These are phyloP conservation scores for Philonicus albiceps DNA, from an alignment of 2,888 invertebrate genomes.

Conservation along the genomic window DNA sequence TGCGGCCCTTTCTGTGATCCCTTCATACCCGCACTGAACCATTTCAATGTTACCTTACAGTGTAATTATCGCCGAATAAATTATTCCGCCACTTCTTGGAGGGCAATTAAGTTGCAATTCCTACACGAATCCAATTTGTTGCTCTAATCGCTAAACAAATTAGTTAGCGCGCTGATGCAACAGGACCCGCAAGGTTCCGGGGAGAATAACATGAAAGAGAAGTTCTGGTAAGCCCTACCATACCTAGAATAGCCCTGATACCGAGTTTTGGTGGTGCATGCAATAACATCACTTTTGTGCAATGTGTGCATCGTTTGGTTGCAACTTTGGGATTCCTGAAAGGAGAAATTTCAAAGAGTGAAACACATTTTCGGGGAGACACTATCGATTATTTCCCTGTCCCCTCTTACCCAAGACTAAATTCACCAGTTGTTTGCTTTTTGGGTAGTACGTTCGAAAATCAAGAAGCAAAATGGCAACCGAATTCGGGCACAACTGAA, in stretches of 20 bases:
- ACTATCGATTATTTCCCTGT: neutral
- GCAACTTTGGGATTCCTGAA: neutral
- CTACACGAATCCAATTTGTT: conserved; percentile 4
- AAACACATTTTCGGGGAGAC: neutral
- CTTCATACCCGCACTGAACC: neutral
- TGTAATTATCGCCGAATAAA: conserved; percentile 8
- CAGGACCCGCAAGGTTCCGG: neutral
- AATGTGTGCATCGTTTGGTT: neutral
- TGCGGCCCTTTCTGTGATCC: neutral
- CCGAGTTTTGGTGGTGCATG: neutral
- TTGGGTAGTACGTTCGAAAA: neutral
- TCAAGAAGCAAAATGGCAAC: neutral
- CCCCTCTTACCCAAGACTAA: neutral
- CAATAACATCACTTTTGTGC: neutral
- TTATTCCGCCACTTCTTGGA: neutral
- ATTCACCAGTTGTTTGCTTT: neutral
- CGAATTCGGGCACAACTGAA: neutral
- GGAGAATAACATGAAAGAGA: neutral
- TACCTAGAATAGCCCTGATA: neutral
- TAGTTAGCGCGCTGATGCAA: conserved; percentile 15
- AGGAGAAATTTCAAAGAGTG: neutral
- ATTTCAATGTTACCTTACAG: neutral
- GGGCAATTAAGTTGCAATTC: neutral
- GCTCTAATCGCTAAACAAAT: conserved; percentile 15
- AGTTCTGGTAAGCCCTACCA: neutral